Percentiles rank a stretch among this genome's conserved stretches.
phyloP scores from a whole-genome alignment of 2,888 invertebrate species.

The Synanthedon vespiformis region DNA sequence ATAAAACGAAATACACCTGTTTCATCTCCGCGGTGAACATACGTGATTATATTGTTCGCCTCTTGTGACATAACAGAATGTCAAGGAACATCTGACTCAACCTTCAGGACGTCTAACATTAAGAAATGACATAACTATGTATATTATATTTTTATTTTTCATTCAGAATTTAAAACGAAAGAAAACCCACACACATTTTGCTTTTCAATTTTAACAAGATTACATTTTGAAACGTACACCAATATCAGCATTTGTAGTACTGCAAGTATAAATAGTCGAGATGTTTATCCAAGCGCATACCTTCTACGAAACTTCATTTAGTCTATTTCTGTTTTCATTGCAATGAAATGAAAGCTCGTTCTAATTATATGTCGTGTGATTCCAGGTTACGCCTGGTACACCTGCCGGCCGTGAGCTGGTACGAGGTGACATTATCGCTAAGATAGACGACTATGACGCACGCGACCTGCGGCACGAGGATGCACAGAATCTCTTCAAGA shows the following conservation, averaged over 20 bases:
- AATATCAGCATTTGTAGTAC: too few species aligned
- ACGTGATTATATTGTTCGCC: conserved; percentile 12
- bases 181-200: too few species aligned
- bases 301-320: background rate
- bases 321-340: background rate
- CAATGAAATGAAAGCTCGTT: background rate
- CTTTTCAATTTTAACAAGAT: too few species aligned
- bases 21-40: background rate
- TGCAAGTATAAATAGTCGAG: too few species aligned
- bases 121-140: conserved; percentile 3
- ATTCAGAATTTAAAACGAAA: background rate
- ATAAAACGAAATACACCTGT: background rate
- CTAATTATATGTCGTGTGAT: conserved; percentile 10
- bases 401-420: conserved; percentile 88
- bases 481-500: conserved; percentile 88
- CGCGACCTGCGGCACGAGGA: conserved; percentile 90
- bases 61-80: conserved; percentile 28
- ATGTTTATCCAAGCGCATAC: background rate
- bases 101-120: conserved; percentile 10
- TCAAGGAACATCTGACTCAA: conserved; percentile 34
- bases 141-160: background rate
- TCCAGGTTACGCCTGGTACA: conserved; percentile 87
- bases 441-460: conserved; percentile 91
- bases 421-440: conserved; percentile 90
- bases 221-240: too few species aligned